phyloP scores from a whole-genome alignment of 1,140 invertebrate genomes.

The Pseudomyrmex dendroicus region DNA sequence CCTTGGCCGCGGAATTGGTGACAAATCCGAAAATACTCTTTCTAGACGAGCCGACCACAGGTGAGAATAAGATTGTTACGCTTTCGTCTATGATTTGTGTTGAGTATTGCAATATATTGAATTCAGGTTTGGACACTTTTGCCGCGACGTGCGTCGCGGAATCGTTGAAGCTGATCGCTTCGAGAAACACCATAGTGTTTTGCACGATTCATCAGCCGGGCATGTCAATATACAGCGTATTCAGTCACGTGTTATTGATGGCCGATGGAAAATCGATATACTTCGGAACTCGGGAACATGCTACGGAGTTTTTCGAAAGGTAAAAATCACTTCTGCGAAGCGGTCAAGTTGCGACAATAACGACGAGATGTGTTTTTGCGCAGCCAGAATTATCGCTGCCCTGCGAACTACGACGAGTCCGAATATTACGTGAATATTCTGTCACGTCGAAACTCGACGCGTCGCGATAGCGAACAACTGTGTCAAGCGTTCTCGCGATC shows the following conservation, averaged over 20 bases:
- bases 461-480: slow-evolving; percentile 36
- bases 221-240: slow-evolving; percentile 90
- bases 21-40: slow-evolving; percentile 91
- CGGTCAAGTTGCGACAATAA: slow-evolving; percentile 6
- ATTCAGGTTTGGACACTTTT: slow-evolving; percentile 89
- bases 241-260: slow-evolving; percentile 87
- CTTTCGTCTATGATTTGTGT: neutral
- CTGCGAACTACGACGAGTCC: slow-evolving; percentile 68
- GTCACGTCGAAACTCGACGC: slow-evolving; percentile 21
- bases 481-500: slow-evolving; percentile 56
- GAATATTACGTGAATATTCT: slow-evolving; percentile 73
- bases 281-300: slow-evolving; percentile 79
- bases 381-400: slow-evolving; percentile 60
- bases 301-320: slow-evolving; percentile 67
- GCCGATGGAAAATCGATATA: slow-evolving; percentile 86
- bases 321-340: slow-evolving; percentile 22
- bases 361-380: slow-evolving; percentile 1
- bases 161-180: slow-evolving; percentile 88
- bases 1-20: slow-evolving; percentile 91
- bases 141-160: slow-evolving; percentile 88
- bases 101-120: neutral
- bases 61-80: slow-evolving; percentile 49
- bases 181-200: slow-evolving; percentile 90
- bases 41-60: slow-evolving; percentile 88
- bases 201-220: slow-evolving; percentile 96